Base-by-base conservation (phyloP, 2,113 vertebrate genomes). In the Gobiocypris rarus region DNA sequence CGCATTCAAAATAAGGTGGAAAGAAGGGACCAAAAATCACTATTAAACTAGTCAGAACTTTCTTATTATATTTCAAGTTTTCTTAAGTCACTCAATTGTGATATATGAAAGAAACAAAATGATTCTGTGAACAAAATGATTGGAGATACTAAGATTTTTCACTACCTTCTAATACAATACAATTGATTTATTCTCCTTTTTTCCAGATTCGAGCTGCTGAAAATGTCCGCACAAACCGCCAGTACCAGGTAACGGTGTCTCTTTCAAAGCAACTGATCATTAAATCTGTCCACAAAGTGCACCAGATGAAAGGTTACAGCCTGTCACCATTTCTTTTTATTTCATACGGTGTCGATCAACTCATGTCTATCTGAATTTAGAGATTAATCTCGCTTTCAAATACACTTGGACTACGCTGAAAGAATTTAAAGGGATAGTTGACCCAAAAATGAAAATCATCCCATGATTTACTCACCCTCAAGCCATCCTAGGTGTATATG, bases 201-300 rank as follows among this genome's bases (percentile, higher is more conserved):
- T 7, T 50, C 13, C 50, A 99, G 98, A 97, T 95, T 28, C 94
- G 97, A 89, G 97, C 98, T 61, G 98, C 98, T 89, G 96, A 97
- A 89, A 99, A 99, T 89, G 88, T 99, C 81, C 95, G 97, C 87
- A 93, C 95, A 92, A 98, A 98, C 90, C 96, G 98, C 83, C 98
- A 99, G 84, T 99, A 99, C 81, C 98, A 99, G 96, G 98, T 98
- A 94, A 91, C 90, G 61, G 71, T 48, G 22, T 81, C 15, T 87
- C 67, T 87, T 81, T 75, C 38, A 50, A 48, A n/a, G n/a, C n/a
- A n/a, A 73, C 38, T 59, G 59, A 24, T 70, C 19, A 81, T 87
- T 70, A 81, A 43, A 58, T 22, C 63, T 22, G 26, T 45, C 31
- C 81, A 38, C 43, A 9, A 48, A 67, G 74, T 79, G 74, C 17